phyloP scores from a whole-genome alignment of 2,113 vertebrate genomes.

The Okapia johnstoni region DNA sequence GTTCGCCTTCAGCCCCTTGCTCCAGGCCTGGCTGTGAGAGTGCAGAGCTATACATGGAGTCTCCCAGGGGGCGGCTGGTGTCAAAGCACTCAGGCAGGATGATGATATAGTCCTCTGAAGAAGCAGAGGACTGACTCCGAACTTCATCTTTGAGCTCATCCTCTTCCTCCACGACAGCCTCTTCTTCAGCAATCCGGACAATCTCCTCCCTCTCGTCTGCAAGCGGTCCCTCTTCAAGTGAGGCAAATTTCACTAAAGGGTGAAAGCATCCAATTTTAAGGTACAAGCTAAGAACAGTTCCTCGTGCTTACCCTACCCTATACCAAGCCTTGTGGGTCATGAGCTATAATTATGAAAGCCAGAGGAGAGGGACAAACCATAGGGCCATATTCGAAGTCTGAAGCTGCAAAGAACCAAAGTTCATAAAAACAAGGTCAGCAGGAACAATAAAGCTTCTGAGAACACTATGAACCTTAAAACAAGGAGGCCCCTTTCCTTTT shows the following conservation, averaged over 20 bases:
- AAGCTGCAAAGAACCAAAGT: not conserved
- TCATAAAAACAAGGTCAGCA: not conserved
- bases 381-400: not conserved
- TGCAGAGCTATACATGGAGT: constrained; percentile 95
- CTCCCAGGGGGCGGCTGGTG: constrained; percentile 92
- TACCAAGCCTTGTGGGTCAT: not conserved
- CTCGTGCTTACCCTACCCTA: not conserved
- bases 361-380: not conserved
- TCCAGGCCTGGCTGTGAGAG: constrained; percentile 90
- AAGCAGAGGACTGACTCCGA: constrained; percentile 91
- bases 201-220: constrained; percentile 32
- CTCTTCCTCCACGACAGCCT: constrained; percentile 42
- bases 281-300: not conserved
- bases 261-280: constrained; percentile 23
- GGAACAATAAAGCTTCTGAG: not conserved
- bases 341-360: not conserved
- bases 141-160: constrained; percentile 88
- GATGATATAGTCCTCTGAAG: constrained; percentile 96
- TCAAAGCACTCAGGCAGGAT: constrained; percentile 97
- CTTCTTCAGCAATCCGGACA: constrained; percentile 24
- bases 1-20: constrained; percentile 67
- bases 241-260: constrained; percentile 65
- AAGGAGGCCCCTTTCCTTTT: not conserved
- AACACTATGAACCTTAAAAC: not conserved
- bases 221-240: constrained; percentile 40